Base-by-base conservation (phyloP, 23 tunicate genomes). In the Ciona savignyi region DNA sequence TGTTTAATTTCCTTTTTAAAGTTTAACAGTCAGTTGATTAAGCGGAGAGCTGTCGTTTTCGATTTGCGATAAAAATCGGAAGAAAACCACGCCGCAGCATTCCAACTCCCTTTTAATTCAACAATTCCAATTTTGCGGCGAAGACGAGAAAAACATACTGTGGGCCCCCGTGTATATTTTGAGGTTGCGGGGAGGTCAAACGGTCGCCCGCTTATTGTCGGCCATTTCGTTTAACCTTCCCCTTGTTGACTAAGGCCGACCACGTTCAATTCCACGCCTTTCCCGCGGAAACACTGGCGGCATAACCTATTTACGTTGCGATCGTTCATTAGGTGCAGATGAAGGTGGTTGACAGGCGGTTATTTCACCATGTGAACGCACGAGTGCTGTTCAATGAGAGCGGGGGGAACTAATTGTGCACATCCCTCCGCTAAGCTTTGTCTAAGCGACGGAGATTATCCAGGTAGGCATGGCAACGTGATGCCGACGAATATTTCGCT, bases 291-390 rank as follows among this genome's bases (percentile, higher is more conserved):
- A 15, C 56, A 42, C 56, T 42, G 56, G 11, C 56, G 56, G 56
- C 11, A n/a, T 9, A 42, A 42, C 56, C 56, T 42, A 42, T 42
- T 42, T 42, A 42, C 56, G 56, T 42, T 42, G 56, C 56, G 56
- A 42, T 42, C 56, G 56, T 42, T 42, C 56, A 42, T 42, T 42
- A 42, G 56, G 56, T 42, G 56, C 56, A 42, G 56, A 42, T 42
- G 56, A 42, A 42, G 56, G 56, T 42, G 56, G 56, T 42, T 42
- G 56, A 42, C 56, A 42, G 56, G 56, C 56, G 56, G 56, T 42
- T 42, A 42, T 42, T 42, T 42, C 56, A 42, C 56, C 56, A 42
- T 42, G 56, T 42, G 56, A 42, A 42, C 56, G 56, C 56, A 42
- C 56, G 56, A 42, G 56, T 42, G 56, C 56, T 15, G 56, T 42